phyloP scores from a whole-genome alignment of 2,888 invertebrate species.

The Syrista parreyssii region DNA sequence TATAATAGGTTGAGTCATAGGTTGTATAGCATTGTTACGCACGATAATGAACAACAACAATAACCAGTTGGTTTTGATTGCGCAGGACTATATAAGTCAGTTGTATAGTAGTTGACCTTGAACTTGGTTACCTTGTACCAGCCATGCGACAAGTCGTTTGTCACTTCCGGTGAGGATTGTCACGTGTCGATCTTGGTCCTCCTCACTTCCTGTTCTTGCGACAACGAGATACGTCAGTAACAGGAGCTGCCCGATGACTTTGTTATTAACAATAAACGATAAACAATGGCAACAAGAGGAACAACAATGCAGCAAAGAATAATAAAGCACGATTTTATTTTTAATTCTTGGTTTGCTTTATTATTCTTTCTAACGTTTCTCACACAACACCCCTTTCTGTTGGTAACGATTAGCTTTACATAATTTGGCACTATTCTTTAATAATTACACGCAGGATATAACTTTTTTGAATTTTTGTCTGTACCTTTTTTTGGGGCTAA shows the following conservation, averaged over 20 bases:
- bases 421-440: slow-evolving; percentile 12
- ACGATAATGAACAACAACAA: not conserved
- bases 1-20: not conserved
- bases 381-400: slow-evolving; percentile 7
- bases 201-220: not conserved
- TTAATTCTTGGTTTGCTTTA: not conserved
- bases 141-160: slow-evolving; percentile 37
- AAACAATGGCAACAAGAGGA: not conserved
- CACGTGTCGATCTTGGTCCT: slow-evolving; percentile 1
- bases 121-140: slow-evolving; percentile 31
- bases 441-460: not conserved
- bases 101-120: slow-evolving; percentile 6
- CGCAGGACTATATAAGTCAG: not conserved
- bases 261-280: not conserved
- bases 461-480: not conserved
- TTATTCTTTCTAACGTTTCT: not conserved
- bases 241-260: not conserved
- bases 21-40: not conserved
- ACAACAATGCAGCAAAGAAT: not conserved
- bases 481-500: not conserved
- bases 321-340: not conserved
- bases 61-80: not conserved
- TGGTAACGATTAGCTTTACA: not conserved
- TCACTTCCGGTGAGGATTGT: slow-evolving; percentile 19
- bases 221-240: not conserved